Conservation (phyloP, 2,797 vertebrate species). For the Mallotus villosus region DNA sequence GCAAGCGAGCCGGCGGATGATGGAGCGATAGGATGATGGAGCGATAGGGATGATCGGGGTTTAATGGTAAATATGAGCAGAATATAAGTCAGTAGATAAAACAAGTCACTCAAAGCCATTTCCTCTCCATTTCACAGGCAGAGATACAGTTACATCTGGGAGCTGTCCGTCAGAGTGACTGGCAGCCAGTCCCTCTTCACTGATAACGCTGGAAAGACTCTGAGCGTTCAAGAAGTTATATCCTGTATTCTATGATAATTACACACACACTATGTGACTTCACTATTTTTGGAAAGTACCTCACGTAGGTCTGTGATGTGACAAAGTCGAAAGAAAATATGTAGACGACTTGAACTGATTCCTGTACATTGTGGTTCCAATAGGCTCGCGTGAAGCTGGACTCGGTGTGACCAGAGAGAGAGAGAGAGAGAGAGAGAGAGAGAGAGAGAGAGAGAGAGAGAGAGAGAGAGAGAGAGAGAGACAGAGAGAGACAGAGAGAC, state of each 20-base stretch:
- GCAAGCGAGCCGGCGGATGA: slow-evolving; percentile 44
- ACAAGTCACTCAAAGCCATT: slow-evolving; percentile 44
- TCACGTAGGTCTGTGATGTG: not conserved
- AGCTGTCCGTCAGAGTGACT: slow-evolving; percentile 55
- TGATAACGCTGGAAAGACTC: slow-evolving; percentile 42
- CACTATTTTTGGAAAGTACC: slow-evolving; percentile 2
- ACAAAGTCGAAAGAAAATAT: not conserved
- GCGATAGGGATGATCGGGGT: slow-evolving; percentile 42
- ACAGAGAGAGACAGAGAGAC: too few species aligned
- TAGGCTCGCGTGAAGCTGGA: not conserved
- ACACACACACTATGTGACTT: slow-evolving; percentile 30
- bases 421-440: too few species aligned
- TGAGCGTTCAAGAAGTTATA: slow-evolving; percentile 34
- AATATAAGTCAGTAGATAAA: slow-evolving; percentile 52
- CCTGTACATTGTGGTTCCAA: not conserved
- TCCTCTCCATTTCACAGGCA: slow-evolving; percentile 37
- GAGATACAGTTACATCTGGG: slow-evolving; percentile 44
- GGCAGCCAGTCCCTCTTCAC: slow-evolving; percentile 54
- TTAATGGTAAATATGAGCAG: slow-evolving; percentile 52
- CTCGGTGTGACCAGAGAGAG: not conserved
- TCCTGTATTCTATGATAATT: slow-evolving; percentile 34
- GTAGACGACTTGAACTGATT: not conserved
- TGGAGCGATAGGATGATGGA: slow-evolving; percentile 22
- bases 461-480: too few species aligned
- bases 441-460: too few species aligned